phyloP scores from a whole-genome alignment of 2,888 invertebrate genomes.

The Parapristionchus giblindavisi region DNA sequence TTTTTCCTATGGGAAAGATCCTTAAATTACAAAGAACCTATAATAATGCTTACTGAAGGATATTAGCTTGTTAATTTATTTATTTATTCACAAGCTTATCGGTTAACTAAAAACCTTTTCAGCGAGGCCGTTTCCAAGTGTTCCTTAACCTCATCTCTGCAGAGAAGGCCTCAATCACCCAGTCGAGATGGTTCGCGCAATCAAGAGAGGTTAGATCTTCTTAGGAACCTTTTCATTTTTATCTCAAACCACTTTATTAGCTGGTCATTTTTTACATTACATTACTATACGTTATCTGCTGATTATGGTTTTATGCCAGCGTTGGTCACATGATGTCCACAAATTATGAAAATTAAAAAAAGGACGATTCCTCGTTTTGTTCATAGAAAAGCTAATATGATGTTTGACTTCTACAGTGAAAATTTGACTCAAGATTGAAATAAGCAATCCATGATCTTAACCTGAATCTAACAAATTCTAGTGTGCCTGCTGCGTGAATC shows the following conservation, averaged over 20 bases:
- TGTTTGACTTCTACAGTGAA: no score
- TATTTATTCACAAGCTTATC: neutral
- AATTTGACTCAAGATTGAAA: no score
- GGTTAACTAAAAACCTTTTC: slow-evolving; percentile 45
- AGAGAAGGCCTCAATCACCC: slow-evolving; percentile 61
- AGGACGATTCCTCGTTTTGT: slow-evolving; percentile 12
- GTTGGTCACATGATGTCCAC: no score
- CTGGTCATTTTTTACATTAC: neutral
- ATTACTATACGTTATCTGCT: neutral
- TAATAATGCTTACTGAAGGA: no score
- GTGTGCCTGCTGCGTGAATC: slow-evolving; percentile 52
- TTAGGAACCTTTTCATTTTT: no score
- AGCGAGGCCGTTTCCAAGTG: slow-evolving; percentile 69
- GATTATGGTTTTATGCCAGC: no score
- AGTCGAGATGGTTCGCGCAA: slow-evolving; percentile 63
- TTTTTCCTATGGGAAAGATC: no score
- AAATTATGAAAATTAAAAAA: neutral
- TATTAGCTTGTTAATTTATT: neutral
- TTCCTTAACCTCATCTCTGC: slow-evolving; percentile 67
- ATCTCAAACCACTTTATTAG: no score
- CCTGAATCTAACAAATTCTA: slow-evolving; percentile 32
- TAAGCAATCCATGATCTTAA: no score
- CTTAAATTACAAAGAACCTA: no score
- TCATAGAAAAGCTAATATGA: no score
- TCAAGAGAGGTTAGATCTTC: slow-evolving; percentile 58